Percentiles rank a stretch among this genome's conserved stretches.
Evolutionary conservation across 37 sponge, comb jelly and placozoan genomes (phyloP).

Genomic region (Eunapius fragilis): DNA sequence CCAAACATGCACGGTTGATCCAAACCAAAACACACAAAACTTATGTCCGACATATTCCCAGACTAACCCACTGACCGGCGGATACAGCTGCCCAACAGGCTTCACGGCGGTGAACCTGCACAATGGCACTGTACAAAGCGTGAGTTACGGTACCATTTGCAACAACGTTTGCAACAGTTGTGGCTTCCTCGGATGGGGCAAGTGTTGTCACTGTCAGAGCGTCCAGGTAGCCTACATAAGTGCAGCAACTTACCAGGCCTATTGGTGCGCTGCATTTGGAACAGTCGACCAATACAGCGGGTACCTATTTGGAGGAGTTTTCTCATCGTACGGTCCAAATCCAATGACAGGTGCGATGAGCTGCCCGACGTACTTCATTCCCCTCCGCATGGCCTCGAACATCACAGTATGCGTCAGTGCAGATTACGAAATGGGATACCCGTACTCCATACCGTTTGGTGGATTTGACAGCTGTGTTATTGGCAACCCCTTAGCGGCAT

Average conservation of each 20-base stretch:
- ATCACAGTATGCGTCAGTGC: slow-evolving; percentile 59
- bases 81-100: slow-evolving; percentile 43
- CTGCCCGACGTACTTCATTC: slow-evolving; percentile 64
- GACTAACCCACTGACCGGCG: slow-evolving; percentile 63
- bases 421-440: slow-evolving; percentile 57
- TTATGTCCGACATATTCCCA: slow-evolving; percentile 39
- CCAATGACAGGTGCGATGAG: slow-evolving; percentile 59
- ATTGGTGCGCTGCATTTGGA: slow-evolving; percentile 67
- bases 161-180: slow-evolving; percentile 32
- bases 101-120: slow-evolving; percentile 60
- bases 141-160: slow-evolving; percentile 8
- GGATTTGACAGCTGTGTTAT: slow-evolving; percentile 74
- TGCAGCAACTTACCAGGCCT: slow-evolving; percentile 42
- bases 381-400: slow-evolving; percentile 62
- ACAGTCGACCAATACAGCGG: slow-evolving; percentile 33
- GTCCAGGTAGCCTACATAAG: slow-evolving; percentile 15
- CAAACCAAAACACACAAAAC: slow-evolving; percentile 8
- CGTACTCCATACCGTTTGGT: slow-evolving; percentile 64
- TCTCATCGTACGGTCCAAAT: slow-evolving; percentile 51
- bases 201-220: slow-evolving; percentile 31
- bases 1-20: slow-evolving; percentile 60
- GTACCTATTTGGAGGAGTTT: slow-evolving; percentile 82
- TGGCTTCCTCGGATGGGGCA: slow-evolving; percentile 20
- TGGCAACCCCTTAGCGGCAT: slow-evolving; percentile 72
- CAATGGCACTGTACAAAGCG: slow-evolving; percentile 40